These are phyloP conservation scores for Melanotaenia maccullochi DNA, from an alignment of 2,797 vertebrate genomes.

Conservation along the genomic window DNA sequence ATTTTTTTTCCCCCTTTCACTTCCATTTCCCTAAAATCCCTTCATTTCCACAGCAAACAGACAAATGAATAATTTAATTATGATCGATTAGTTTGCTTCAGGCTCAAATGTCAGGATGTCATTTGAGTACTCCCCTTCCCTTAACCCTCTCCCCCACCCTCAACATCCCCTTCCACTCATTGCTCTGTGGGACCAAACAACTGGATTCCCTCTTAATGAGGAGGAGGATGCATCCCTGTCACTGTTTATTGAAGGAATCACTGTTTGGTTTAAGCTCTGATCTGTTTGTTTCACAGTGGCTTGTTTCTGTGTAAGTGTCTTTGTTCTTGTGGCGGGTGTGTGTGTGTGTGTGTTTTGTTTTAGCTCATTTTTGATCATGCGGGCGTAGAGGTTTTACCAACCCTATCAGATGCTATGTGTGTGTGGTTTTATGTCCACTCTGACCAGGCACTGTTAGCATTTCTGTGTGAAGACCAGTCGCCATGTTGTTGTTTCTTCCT, in stretches of 20 bases:
- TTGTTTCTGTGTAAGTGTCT: constrained; percentile 22
- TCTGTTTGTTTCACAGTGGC: constrained; percentile 41
- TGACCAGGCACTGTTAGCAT: constrained; percentile 29
- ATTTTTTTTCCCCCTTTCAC: not conserved
- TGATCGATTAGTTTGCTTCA: constrained; percentile 76
- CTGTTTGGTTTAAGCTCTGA: constrained; percentile 51
- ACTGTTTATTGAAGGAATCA: constrained; percentile 37
- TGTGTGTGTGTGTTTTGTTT: constrained; percentile 16
- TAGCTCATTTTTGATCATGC: not conserved
- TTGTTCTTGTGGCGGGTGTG: constrained; percentile 14
- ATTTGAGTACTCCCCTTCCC: constrained; percentile 61
- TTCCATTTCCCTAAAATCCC: constrained; percentile 20
- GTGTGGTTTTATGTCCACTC: constrained; percentile 14
- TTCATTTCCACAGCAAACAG: constrained; percentile 65
- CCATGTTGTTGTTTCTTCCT: constrained; percentile 52
- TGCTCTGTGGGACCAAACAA: constrained; percentile 44
- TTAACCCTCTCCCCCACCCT: not conserved
- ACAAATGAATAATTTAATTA: constrained; percentile 78
- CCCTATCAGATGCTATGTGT: not conserved
- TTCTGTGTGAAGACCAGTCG: constrained; percentile 45
- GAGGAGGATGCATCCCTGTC: constrained; percentile 38
- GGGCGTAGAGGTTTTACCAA: not conserved
- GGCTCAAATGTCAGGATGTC: constrained; percentile 79
- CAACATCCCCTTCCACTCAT: constrained; percentile 44
- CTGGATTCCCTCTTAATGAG: constrained; percentile 46